Conservation (phyloP, 2,888 invertebrate genomes). For the Saturnia pavonia region DNA sequence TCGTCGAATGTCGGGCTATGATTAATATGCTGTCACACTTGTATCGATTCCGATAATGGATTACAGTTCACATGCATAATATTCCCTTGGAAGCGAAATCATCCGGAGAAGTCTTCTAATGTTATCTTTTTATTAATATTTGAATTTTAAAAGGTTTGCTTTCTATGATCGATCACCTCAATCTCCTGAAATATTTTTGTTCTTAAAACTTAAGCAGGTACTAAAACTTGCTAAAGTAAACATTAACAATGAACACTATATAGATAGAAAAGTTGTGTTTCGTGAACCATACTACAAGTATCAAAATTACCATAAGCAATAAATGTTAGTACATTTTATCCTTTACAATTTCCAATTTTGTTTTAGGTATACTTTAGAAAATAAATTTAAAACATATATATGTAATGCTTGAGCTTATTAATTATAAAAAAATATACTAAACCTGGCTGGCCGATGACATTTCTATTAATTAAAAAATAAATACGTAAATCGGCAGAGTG, state of each 20-base stretch:
- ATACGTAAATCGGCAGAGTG: no score
- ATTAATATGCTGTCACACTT: slow-evolving; percentile 35
- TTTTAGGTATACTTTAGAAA: no score
- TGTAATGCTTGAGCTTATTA: no score
- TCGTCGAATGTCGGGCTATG: slow-evolving; percentile 27
- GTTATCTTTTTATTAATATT: not conserved
- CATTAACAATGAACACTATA: not conserved
- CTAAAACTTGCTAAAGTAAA: not conserved
- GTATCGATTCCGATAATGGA: slow-evolving; percentile 29
- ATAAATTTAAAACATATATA: no score
- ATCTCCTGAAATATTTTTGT: not conserved
- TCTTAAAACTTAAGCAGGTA: not conserved
- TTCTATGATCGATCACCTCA: not conserved
- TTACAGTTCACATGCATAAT: slow-evolving; percentile 24
- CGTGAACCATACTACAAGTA: no score
- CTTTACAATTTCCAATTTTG: no score
- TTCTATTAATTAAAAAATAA: no score
- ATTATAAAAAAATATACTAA: no score
- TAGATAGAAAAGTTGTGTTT: no score
- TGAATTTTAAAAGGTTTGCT: not conserved
- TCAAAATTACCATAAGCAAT: no score
- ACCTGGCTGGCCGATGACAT: no score
- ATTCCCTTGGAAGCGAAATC: slow-evolving; percentile 18
- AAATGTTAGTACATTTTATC: no score
- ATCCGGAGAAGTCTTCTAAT: not conserved